phyloP scores from a whole-genome alignment of 2,888 invertebrate genomes.

The Hirudinaria manillensis region DNA sequence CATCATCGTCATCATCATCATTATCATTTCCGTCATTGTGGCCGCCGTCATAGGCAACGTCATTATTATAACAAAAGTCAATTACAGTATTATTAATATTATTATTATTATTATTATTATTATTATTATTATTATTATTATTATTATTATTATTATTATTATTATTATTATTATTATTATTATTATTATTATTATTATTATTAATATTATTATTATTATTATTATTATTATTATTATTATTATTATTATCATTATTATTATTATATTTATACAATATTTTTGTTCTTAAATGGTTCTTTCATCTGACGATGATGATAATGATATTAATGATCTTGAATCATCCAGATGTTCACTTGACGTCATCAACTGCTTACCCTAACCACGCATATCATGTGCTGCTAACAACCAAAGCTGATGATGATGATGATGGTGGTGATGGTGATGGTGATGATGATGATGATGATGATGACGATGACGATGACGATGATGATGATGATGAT shows the following conservation, averaged over 20 bases:
- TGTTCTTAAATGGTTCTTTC: neutral
- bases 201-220: slow-evolving; percentile 22
- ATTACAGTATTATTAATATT: neutral
- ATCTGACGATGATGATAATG: neutral
- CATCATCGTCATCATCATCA: slow-evolving; percentile 29
- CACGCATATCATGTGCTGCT: neutral
- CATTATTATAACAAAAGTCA: slow-evolving; percentile 24
- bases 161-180: slow-evolving; percentile 26
- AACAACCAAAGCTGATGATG: slow-evolving; percentile 9
- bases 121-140: slow-evolving; percentile 28
- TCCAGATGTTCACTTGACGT: too few species aligned
- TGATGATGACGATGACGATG: slow-evolving; percentile 22
- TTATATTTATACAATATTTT: neutral
- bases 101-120: neutral
- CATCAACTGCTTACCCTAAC: neutral
- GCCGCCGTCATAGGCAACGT: slow-evolving; percentile 21
- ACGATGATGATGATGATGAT: slow-evolving; percentile 20
- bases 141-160: slow-evolving; percentile 24
- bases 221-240: slow-evolving; percentile 9
- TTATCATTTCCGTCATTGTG: slow-evolving; percentile 25
- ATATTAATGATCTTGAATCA: neutral
- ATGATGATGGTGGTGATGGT: slow-evolving; percentile 21
- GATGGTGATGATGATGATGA: slow-evolving; percentile 24
- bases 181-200: slow-evolving; percentile 26
- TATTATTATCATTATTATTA: neutral